Base-by-base conservation (phyloP, 2,797 vertebrate genomes). In the Sylvia borin region DNA sequence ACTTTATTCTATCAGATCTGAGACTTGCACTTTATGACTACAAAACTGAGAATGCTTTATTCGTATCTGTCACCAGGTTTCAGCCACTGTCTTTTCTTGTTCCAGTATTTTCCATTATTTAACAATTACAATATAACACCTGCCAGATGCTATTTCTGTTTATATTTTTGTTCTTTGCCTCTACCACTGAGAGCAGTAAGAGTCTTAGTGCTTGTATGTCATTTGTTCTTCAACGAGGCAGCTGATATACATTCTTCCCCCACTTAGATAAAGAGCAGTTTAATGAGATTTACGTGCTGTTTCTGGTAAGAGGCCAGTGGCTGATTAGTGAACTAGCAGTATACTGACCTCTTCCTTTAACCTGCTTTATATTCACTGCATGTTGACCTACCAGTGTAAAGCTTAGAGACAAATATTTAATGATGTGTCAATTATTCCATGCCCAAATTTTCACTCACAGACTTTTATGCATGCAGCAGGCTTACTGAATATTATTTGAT, bases 241-340 rank as follows among this genome's bases (percentile, higher is more conserved):
- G 64, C 81, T 91, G 86, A 96, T 73, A 64, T 60, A 80, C 47
- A 25, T 76, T 89, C 71, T 93, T 86, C 13, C 34, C 60, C 48
- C 31, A 86, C 18, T 60, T 51, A 74, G 81, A 88, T 77, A 83
- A 86, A 94, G 86, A 95, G 50, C 5, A 24, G 26, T 95, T 91
- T 96, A 94, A 97, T 95, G 82, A 96, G 95, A 95, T 95, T 94
- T 95, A 85, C n/a, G 2, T 31, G 76, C 78, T 71, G 82, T 96
- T 77, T 93, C 86, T 93, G 91, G 75, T 97, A 92, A 95, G 92
- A 96, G 85, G 90, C 90, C 54, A 80, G 73, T 61, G 57, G 45
- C 83, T 96, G 88, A 92, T 91, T 86, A 96, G 58, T 66, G 32
- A 71, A 27, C 43, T 55, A 55, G n/a, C 38, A 61, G 32, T 64